Conservation (phyloP, 2,113 vertebrate species). For the Tachuris rubrigastra region DNA sequence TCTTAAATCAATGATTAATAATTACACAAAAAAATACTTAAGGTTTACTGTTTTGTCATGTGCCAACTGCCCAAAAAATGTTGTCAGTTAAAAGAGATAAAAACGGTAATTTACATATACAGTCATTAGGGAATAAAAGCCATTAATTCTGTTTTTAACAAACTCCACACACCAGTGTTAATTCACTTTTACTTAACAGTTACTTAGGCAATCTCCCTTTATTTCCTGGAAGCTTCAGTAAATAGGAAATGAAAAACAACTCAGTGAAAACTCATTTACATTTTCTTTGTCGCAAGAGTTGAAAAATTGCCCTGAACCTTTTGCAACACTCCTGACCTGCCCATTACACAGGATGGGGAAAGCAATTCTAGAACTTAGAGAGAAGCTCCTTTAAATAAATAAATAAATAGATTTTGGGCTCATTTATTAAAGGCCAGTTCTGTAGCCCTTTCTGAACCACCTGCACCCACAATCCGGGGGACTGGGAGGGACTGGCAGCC, state of each 20-base stretch:
- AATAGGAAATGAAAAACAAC: slow-evolving; percentile 9
- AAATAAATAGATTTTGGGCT: not conserved
- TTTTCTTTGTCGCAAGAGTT: not conserved
- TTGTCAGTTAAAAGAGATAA: not conserved
- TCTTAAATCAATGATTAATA: not conserved
- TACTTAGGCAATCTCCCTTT: not conserved
- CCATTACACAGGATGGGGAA: not conserved
- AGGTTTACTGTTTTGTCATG: not conserved
- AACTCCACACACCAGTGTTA: not conserved
- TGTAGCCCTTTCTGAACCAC: not conserved
- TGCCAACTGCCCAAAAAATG: not conserved
- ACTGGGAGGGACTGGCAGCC: not conserved
- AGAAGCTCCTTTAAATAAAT: not conserved
- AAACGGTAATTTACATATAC: fast-evolving
- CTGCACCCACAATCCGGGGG: not conserved
- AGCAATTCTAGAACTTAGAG: not conserved
- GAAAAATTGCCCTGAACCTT: slow-evolving; percentile 1
- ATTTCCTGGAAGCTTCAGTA: slow-evolving; percentile 38
- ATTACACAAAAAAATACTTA: not conserved
- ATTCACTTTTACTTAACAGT: slow-evolving; percentile 15
- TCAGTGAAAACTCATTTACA: slow-evolving; percentile 5
- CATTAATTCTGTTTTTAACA: not conserved
- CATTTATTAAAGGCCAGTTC: not conserved
- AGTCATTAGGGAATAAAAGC: not conserved
- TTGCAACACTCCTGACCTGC: not conserved